Evolutionary conservation across 2,888 invertebrate genomes (phyloP), one percentile per base, ranked within the genome.

Genomic region (Sesia apiformis): DNA sequence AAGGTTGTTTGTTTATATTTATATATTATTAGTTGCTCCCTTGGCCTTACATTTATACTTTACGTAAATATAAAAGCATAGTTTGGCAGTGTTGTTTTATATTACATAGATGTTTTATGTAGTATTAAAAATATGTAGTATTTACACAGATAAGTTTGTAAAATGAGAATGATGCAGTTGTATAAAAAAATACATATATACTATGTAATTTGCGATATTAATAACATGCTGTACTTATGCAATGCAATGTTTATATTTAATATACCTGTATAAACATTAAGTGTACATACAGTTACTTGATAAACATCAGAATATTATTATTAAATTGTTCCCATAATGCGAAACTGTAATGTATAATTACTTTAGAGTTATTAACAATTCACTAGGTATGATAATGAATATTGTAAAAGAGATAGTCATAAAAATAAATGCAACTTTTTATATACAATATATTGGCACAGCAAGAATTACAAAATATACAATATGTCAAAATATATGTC

Each of bases 11-110:
- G 23, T 23, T 23, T 23, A 23, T 23, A 23, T 23, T 23, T 23
- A 23, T 23, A 23, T 23, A 23, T 63, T 63, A 67, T 63, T 66
- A 71, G 64, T 81, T 79, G 79, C 74, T 81, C 81, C 83, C 83
- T 63, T 70, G 67, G 71, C 73, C 71, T 74, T 69, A 63, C 58
- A 56, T 55, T 64, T 60, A 62, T 63, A 58, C 56, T 51, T 60
- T 43, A 60, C 54, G 51, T 23, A 23, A 23, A 46, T 4, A 63
- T 65, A 72, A 74, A 78, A 75, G 70, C 74, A 67, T 63, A 56
- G 67, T 46, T 46, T 70, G 79, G 81, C 80, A 80, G 75, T 77
- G 71, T 65, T 57, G 56, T 63, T 67, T 52, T 23, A 23, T 23
- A 23, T 23, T 23, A 23, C 1, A 23, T 23, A 23, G 1, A 1